Base-by-base conservation (phyloP, 37 sponge, comb jelly and placozoan species). In the Ephydatia muelleri region DNA sequence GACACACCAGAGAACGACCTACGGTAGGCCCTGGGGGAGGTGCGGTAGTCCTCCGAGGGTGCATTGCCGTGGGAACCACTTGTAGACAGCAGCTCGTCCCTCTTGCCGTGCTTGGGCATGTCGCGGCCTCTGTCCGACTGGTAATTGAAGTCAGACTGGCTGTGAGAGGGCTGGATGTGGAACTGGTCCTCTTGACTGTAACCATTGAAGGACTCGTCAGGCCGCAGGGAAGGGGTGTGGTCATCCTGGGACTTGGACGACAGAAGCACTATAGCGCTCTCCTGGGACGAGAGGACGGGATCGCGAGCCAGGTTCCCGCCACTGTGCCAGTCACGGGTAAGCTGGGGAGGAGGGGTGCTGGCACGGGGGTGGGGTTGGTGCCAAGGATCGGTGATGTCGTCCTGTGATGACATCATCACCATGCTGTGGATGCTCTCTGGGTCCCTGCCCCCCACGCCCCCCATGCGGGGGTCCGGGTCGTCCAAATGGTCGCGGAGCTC, bases 1-100 rank as follows among this genome's bases (percentile, higher is more conserved):
- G 57, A 57, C 19, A 21, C 16, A 14, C 12, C 57, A 57, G 57
- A 57, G 19, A 57, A 57, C 19, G 57, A 57, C 57, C 19, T 57
- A 1, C 57, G 9, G 57, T 16, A 57, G 16, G 57, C 1, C 57
- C 16, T 57, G 57, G 57, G 57, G 57, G 57, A 57, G 19, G 16
- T 11, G 57, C 16, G 57, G 57, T 13, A 57, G 57, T 57, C 57
- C 57, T 57, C 57, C 1, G 1, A 1, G 16, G 57, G 19, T 5
- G 1, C n/a, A n/a, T n/a, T n/a, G n/a, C n/a, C 36, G 39, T 75
- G 75, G 3, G 75, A 75, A 3, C 75, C 75, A 25, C 75, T 75
- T 38, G 16, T 25, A 70, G 9, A 30, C n/a, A n/a, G 5, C 75
- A 36, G 22, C 75, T 38, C 43, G 26, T 34, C 75, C 40, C 23